Conservation (phyloP, 2,797 vertebrate species). For the Lindbergichthys nudifrons region DNA sequence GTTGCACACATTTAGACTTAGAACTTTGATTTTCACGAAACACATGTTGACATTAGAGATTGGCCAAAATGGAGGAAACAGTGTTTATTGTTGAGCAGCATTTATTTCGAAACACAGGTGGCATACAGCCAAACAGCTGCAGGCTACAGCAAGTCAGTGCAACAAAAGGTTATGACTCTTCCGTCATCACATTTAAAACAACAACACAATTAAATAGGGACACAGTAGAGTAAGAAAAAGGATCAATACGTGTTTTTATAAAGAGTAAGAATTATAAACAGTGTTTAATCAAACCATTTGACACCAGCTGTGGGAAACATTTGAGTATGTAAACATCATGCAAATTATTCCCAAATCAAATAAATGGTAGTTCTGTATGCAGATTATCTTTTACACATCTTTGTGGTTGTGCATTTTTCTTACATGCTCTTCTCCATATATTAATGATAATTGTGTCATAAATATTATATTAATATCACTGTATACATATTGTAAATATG, state of each 20-base stretch:
- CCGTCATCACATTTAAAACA: conserved; percentile 66
- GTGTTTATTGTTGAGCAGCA: conserved; percentile 68
- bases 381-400: conserved; percentile 28
- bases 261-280: conserved; percentile 65
- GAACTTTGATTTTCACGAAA: background rate
- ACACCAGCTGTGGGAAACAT: conserved; percentile 73
- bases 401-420: conserved; percentile 1
- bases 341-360: conserved; percentile 56
- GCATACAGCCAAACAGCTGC: conserved; percentile 50
- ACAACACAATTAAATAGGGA: conserved; percentile 67
- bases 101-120: conserved; percentile 67
- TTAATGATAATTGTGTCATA: conserved; percentile 24
- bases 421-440: conserved; percentile 6
- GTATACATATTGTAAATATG: conserved; percentile 33
- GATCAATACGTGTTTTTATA: conserved; percentile 71
- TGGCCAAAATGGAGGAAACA: conserved; percentile 43
- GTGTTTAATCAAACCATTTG: conserved; percentile 68
- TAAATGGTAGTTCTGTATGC: conserved; percentile 26
- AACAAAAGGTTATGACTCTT: conserved; percentile 61
- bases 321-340: conserved; percentile 82
- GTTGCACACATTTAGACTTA: background rate
- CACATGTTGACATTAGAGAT: background rate
- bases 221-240: conserved; percentile 65
- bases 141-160: conserved; percentile 65
- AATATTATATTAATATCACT: conserved; percentile 30